Base-by-base conservation (phyloP, 2,797 vertebrate species). In the Labroides dimidiatus region DNA sequence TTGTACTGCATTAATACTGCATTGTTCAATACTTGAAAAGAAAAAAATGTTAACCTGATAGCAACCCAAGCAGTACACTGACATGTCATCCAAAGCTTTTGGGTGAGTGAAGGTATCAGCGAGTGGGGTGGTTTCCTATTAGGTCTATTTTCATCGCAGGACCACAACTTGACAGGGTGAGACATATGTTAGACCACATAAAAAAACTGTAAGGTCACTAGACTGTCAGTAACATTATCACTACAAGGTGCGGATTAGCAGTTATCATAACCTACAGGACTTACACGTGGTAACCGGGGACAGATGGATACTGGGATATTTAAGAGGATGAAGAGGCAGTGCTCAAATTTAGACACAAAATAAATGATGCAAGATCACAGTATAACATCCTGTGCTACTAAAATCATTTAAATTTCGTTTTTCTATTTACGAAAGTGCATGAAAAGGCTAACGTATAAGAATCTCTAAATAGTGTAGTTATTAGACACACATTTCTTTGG, bases 151-250 rank as follows among this genome's bases (percentile, higher is more conserved):
- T 72, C 52, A 84, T 78, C 69, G 20, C 63, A 55, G 21, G 4
- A 44, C 36, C 30, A 43, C 23, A 16, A 42, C 37, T 45, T 74
- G 71, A 78, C 71, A 78, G 2, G 53, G 49, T 33, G 37, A 20
- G 72, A 72, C 71, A 78, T 57, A 13, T 78, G 79, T 65, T 64
- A 57, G 64, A 54, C 66, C 69, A 48, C 68, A 47, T 65, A 69
- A 54, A 80, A 56, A 83, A 84, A 75, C 80, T 84, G 78, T 75
- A 37, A 80, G 80, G 82, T 80, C 69, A 83, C 66, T 3, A 50
- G 66, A 55, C 57, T 69, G 64, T 50, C 78, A 55, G 78, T 65
- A 75, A 86, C 85, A 88, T 91, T 91, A 91, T 79, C 89, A 69
- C 89, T 84, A 71, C 56, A 53, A 24, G 64, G 49, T 37, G 64